Conservation (phyloP, 2,888 invertebrate genomes). For the Drosophila formosana region DNA sequence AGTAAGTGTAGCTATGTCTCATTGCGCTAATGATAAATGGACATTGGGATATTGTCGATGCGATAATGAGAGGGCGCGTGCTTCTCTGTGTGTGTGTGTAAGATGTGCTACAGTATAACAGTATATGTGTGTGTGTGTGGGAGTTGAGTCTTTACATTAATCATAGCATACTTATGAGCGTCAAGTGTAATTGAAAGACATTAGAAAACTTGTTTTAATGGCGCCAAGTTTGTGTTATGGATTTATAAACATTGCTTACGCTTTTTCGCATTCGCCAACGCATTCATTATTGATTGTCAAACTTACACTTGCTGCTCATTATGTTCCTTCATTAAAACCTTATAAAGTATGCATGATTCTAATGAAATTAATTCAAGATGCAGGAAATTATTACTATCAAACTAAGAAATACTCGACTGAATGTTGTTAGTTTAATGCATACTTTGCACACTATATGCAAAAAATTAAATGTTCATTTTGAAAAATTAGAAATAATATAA, state of each 20-base stretch:
- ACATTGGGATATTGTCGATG: conserved; percentile 59
- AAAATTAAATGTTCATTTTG: no score
- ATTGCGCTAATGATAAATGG: conserved; percentile 73
- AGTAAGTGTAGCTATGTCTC: conserved; percentile 35
- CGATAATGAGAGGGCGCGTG: conserved; percentile 70
- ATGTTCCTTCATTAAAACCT: neutral
- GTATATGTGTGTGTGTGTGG: conserved; percentile 4
- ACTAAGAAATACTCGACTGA: no score
- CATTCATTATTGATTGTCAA: conserved; percentile 21
- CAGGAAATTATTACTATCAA: no score
- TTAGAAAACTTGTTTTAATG: conserved; percentile 77
- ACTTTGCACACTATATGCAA: no score
- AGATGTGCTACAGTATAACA: no score
- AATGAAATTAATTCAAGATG: no score
- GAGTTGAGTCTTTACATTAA: conserved; percentile 71
- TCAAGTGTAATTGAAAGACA: conserved; percentile 78
- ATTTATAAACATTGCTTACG: conserved; percentile 24
- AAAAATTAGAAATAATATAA: no score
- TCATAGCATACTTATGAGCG: conserved; percentile 80
- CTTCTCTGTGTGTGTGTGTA: conserved; percentile 12
- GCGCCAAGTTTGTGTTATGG: conserved; percentile 51
- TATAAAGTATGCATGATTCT: no score
- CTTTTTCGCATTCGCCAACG: conserved; percentile 6
- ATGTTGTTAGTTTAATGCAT: no score
- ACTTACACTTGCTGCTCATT: conserved; percentile 18